phyloP scores from a whole-genome alignment of 2,797 vertebrate genomes.

The Pangasius larnaudii region DNA sequence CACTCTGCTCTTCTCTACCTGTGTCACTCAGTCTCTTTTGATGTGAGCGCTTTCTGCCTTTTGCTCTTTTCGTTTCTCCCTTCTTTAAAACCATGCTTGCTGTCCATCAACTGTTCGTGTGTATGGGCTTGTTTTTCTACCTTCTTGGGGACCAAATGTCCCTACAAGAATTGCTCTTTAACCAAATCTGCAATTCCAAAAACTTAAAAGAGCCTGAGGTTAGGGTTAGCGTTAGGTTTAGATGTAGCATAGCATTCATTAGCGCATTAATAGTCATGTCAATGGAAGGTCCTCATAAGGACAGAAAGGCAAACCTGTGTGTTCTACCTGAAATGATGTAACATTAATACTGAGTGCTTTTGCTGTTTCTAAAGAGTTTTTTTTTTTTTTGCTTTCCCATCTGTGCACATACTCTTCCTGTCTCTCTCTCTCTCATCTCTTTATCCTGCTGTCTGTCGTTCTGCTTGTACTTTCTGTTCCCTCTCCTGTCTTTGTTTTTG shows the following conservation, averaged over 20 bases:
- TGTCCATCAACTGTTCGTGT: slow-evolving; percentile 24
- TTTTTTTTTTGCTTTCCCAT: neutral
- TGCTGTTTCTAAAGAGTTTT: neutral
- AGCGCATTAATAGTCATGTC: neutral
- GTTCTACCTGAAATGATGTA: slow-evolving; percentile 35
- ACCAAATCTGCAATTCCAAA: neutral
- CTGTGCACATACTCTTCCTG: slow-evolving; percentile 20
- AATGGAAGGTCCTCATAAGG: neutral
- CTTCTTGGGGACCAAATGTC: neutral
- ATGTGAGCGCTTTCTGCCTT: slow-evolving; percentile 34
- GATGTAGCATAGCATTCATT: neutral
- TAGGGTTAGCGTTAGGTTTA: too few relatives aligned
- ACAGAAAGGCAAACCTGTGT: slow-evolving; percentile 6
- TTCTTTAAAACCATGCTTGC: slow-evolving; percentile 29
- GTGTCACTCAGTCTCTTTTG: slow-evolving; percentile 53
- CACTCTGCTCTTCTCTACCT: slow-evolving; percentile 55
- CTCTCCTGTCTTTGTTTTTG: neutral
- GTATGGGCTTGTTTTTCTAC: neutral
- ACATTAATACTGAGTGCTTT: slow-evolving; percentile 10
- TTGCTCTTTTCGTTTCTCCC: slow-evolving; percentile 28
- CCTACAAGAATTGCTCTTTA: neutral
- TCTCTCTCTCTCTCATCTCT: slow-evolving; percentile 54
- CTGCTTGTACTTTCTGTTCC: slow-evolving; percentile 9
- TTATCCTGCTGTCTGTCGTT: slow-evolving; percentile 53
- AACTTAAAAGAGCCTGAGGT: neutral